phyloP scores from a whole-genome alignment of 2,797 vertebrate species.

The Pelobates cultripes region DNA sequence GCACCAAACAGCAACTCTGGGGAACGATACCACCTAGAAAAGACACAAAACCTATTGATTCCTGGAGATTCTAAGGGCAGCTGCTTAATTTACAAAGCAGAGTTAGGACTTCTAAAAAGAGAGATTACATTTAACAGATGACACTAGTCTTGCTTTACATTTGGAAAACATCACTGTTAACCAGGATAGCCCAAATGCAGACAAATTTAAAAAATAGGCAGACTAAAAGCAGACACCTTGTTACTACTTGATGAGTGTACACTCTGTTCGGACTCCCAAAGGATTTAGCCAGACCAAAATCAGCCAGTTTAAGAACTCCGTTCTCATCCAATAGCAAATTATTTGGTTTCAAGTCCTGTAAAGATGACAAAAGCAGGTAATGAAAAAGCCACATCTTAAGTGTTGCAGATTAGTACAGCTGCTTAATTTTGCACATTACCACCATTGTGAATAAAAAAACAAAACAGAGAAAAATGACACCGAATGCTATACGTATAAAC shows the following conservation, averaged over 20 bases:
- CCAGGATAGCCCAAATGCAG: too few species aligned
- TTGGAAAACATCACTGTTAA: too few species aligned
- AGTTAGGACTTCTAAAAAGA: too few species aligned
- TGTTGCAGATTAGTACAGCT: too few species aligned
- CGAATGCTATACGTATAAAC: too few species aligned
- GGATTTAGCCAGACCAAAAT: constrained; percentile 95
- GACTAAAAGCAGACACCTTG: constrained; percentile 77
- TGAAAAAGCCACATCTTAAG: too few species aligned
- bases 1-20: constrained; percentile 95
- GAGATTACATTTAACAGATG: too few species aligned
- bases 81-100: too few species aligned
- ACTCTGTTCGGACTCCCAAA: constrained; percentile 95
- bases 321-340: constrained; percentile 92
- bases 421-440: too few species aligned
- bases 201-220: background rate
- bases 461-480: too few species aligned
- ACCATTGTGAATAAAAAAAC: background rate
- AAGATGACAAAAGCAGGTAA: background rate
- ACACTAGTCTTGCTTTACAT: too few species aligned
- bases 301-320: constrained; percentile 93
- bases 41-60: background rate
- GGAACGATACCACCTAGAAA: constrained; percentile 89
- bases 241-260: constrained; percentile 97
- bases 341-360: constrained; percentile 95
- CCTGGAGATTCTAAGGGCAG: too few species aligned